Percentiles rank a stretch among this genome's conserved stretches.
phyloP scores from a whole-genome alignment of 2,888 invertebrate genomes.

The Synanthedon andrenaeformis region DNA sequence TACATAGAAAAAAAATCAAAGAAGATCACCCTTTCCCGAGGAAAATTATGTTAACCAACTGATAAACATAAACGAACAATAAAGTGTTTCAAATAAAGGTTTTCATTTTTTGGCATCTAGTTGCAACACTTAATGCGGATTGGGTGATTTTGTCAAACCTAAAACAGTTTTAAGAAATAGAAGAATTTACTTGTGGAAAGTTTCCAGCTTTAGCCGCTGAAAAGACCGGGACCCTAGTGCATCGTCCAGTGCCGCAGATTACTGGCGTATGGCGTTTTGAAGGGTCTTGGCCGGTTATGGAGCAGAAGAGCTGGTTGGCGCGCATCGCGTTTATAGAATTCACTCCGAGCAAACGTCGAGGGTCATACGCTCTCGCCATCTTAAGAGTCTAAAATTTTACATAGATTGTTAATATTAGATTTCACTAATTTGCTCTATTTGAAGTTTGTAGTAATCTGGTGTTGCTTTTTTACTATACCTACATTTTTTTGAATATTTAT shows the following conservation, averaged over 20 bases:
- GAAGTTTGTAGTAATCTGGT: too few species aligned
- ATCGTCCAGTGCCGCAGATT: constrained; percentile 44
- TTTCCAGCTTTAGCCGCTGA: constrained; percentile 36
- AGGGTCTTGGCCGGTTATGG: constrained; percentile 38
- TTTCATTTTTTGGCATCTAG: too few species aligned
- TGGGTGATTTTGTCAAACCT: too few species aligned
- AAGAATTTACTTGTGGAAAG: constrained; percentile 27
- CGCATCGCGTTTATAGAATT: constrained; percentile 56
- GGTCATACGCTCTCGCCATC: constrained; percentile 29
- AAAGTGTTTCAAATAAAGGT: too few species aligned
- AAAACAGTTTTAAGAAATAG: too few species aligned
- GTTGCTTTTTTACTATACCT: neutral
- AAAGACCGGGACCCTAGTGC: constrained; percentile 54
- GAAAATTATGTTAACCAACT: too few species aligned
- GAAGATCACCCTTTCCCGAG: too few species aligned
- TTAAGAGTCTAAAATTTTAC: constrained; percentile 31
- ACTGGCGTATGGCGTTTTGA: constrained; percentile 29
- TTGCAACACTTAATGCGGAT: too few species aligned
- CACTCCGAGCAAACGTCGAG: constrained; percentile 43
- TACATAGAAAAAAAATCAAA: too few species aligned
- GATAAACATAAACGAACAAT: too few species aligned
- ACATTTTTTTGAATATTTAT: too few species aligned
- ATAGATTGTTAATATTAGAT: too few species aligned
- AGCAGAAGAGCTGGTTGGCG: constrained; percentile 51
- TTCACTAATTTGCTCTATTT: neutral